Evolutionary conservation across 92 coral and sea anemone genomes (phyloP), one percentile per base, ranked within the genome.

Genomic region (Plumapathes pennacea): DNA sequence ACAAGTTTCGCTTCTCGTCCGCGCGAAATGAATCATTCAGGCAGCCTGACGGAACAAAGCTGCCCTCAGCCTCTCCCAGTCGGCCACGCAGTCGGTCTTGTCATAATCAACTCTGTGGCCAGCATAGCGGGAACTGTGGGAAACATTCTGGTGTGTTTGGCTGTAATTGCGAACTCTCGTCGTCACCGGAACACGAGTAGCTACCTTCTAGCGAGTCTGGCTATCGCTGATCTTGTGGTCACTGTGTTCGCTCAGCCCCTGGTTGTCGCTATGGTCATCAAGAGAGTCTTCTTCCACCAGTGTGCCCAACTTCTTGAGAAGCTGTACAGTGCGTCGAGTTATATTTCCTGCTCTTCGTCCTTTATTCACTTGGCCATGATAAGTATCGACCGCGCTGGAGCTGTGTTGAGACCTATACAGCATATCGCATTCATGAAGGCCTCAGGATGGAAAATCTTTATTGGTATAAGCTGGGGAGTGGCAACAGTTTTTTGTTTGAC

Each of bases 161-260:
- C 78, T 3, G 71, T 77, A 5, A 55, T 62, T 18, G 34, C 29
- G 5, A 44, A 56, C 31, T 62, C 12, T 11, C 46, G 44, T 21
- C 54, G 52, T 11, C 64, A 66, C 4, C 77, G 60, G 27, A 38
- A 72, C 36, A 38, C 44, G 10, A 52, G 66, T 9, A 77, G 62
- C 66, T 43, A n/a, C 26, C 77, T 77, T 50, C 77, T 77, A 13
- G 41, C 37, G 9, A 77, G 84, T 40, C 48, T 68, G 32, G 84
- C 85, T 2, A 38, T 46, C 18, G 85, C 85, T n/a, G 78, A 77
- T 70, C 54, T 77, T 65, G 45, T 77, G 21, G 74, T 69, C 15
- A 77, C 71, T 23, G 53, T 44, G 60, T 49, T 60, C 14, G 67
- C 66, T 20, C 58, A 77, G 62, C 72, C 85, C 10, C 28, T 53